Conservation (phyloP, 64 coral and sea anemone species). For the Montipora cactus region DNA sequence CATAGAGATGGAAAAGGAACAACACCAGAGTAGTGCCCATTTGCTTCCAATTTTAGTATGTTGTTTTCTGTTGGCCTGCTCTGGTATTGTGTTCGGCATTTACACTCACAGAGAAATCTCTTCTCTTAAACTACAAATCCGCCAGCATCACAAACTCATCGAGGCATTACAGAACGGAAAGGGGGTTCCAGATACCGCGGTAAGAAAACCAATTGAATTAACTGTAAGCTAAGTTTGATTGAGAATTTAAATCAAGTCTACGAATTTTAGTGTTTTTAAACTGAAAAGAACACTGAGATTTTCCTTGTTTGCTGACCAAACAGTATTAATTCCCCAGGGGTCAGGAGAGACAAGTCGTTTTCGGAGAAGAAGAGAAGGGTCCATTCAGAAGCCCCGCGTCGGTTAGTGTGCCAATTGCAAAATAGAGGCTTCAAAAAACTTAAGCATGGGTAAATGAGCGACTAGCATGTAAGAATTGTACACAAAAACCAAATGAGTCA, state of each 20-base stretch:
- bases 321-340: background rate
- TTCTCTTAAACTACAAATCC: conserved; percentile 14
- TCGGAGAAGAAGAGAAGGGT: background rate
- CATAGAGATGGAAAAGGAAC: conserved; percentile 2
- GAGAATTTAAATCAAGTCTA: background rate
- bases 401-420: background rate
- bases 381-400: background rate
- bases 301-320: background rate
- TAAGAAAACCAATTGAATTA: background rate
- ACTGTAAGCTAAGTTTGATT: background rate
- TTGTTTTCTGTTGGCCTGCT: conserved; percentile 14
- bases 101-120: conserved; percentile 40
- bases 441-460: background rate
- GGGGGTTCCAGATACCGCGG: background rate
- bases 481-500: background rate
- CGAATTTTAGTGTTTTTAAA: background rate
- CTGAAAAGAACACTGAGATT: background rate
- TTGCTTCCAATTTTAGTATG: conserved; percentile 6
- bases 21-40: background rate
- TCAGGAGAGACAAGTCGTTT: background rate
- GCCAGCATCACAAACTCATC: conserved; percentile 1
- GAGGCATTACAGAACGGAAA: background rate
- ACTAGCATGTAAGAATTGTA: background rate
- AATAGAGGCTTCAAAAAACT: background rate
- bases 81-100: conserved; percentile 15